Conservation (phyloP, 37 sponge, comb jelly and placozoan genomes). For the Diacarnus erythraeanus region DNA sequence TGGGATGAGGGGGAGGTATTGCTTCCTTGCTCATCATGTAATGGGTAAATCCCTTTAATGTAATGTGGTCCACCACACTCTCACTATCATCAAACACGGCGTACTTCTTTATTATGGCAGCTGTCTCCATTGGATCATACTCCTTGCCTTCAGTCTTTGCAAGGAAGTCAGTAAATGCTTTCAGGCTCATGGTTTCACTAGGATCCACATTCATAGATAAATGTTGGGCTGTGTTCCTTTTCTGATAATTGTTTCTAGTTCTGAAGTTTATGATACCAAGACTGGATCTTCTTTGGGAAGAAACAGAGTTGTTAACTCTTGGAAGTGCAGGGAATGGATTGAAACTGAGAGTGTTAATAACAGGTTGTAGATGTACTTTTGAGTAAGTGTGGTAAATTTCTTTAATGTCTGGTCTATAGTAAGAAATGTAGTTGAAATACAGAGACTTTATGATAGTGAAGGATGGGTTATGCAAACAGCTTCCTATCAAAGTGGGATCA, state of each 20-base stretch:
- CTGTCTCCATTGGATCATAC: slow-evolving; percentile 8
- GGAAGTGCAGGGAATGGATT: neutral
- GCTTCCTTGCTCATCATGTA: slow-evolving; percentile 42
- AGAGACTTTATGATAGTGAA: slow-evolving; percentile 30
- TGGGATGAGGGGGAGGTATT: neutral
- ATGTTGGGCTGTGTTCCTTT: neutral
- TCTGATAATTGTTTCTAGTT: neutral
- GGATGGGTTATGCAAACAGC: slow-evolving; percentile 1
- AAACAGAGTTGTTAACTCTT: neutral
- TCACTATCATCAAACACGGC: neutral
- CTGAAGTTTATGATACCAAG: neutral
- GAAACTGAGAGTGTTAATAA: neutral
- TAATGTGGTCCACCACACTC: neutral
- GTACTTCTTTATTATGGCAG: slow-evolving; percentile 17
- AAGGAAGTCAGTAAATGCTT: slow-evolving; percentile 41
- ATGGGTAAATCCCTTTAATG: slow-evolving; percentile 46
- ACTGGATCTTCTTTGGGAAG: slow-evolving; percentile 24
- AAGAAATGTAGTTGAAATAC: slow-evolving; percentile 18
- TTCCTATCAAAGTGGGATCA: neutral
- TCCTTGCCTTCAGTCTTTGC: slow-evolving; percentile 10
- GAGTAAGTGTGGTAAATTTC: slow-evolving; percentile 4
- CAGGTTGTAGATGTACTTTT: neutral
- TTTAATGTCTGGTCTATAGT: slow-evolving; percentile 30
- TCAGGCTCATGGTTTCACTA: slow-evolving; percentile 24
- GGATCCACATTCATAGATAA: neutral